These are phyloP conservation scores for Grapholita molesta DNA, from an alignment of 1,140 invertebrate species.

Conservation along the genomic window DNA sequence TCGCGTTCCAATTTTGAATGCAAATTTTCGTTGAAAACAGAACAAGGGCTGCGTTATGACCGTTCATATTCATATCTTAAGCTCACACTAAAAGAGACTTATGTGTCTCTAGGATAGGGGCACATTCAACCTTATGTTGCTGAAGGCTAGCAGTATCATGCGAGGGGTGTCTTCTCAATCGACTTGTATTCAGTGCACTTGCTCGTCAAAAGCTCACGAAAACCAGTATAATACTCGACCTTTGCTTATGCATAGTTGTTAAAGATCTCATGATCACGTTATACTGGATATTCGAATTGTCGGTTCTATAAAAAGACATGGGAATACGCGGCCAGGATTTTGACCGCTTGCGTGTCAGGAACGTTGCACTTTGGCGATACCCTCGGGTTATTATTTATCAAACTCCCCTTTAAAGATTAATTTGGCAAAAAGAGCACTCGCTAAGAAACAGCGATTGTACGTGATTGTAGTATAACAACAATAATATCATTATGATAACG, in stretches of 20 bases:
- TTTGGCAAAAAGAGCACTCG: neutral
- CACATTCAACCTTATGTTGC: neutral
- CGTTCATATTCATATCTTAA: constrained; percentile 29
- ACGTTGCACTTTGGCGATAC: constrained; percentile 48
- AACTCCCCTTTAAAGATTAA: constrained; percentile 43
- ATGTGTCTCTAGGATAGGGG: neutral
- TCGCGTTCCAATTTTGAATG: constrained; percentile 67
- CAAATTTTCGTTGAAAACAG: constrained; percentile 50
- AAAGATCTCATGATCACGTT: neutral
- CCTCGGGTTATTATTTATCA: constrained; percentile 46
- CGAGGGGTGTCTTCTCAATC: neutral
- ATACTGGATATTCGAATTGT: neutral
- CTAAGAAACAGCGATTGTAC: neutral
- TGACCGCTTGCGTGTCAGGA: constrained; percentile 55
- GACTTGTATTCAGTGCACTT: neutral
- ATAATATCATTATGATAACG: neutral
- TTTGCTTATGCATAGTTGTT: neutral
- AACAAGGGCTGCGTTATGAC: constrained; percentile 23
- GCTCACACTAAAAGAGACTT: neutral
- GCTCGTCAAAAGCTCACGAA: neutral
- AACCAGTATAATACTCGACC: neutral
- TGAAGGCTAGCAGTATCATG: neutral
- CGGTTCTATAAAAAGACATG: neutral
- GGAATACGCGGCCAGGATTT: constrained; percentile 32
- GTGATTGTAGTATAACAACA: neutral